Percentiles rank a stretch among this genome's conserved stretches.
phyloP scores from a whole-genome alignment of 2,797 vertebrate genomes.

The Basileuterus tristriatus region DNA sequence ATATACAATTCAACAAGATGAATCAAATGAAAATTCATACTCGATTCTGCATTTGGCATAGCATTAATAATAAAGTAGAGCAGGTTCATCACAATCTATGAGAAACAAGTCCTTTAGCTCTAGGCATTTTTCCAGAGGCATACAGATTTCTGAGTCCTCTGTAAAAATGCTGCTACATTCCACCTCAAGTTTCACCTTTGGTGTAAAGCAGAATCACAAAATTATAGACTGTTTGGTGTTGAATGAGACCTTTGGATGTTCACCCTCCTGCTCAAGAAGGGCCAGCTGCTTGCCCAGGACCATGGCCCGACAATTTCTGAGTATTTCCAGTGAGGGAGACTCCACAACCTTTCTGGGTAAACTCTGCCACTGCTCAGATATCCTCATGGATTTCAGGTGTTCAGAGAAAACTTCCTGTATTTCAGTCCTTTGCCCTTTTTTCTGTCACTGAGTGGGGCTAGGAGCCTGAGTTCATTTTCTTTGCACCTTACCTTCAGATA shows the following conservation, averaged over 20 bases:
- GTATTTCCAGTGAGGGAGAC: background rate
- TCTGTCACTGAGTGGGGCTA: too few species aligned
- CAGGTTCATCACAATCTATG: background rate
- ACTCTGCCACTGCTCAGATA: background rate
- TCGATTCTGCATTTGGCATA: background rate
- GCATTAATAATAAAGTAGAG: conserved; percentile 5
- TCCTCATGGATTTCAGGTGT: background rate
- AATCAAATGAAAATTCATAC: background rate
- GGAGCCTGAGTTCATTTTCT: background rate
- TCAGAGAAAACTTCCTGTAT: background rate
- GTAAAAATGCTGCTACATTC: background rate
- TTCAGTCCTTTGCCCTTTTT: background rate
- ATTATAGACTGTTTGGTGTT: background rate
- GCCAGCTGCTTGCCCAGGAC: background rate
- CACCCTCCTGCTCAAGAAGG: background rate
- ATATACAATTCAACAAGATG: background rate
- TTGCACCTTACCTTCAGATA: background rate
- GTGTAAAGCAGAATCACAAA: background rate
- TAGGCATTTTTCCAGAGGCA: background rate
- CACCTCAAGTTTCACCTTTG: background rate
- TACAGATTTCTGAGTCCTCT: background rate
- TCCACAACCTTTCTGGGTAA: background rate
- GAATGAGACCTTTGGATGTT: background rate
- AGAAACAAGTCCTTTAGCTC: background rate
- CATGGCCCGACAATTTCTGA: background rate